phyloP scores from a whole-genome alignment of 2,888 invertebrate genomes.

The Drosophila putrida region DNA sequence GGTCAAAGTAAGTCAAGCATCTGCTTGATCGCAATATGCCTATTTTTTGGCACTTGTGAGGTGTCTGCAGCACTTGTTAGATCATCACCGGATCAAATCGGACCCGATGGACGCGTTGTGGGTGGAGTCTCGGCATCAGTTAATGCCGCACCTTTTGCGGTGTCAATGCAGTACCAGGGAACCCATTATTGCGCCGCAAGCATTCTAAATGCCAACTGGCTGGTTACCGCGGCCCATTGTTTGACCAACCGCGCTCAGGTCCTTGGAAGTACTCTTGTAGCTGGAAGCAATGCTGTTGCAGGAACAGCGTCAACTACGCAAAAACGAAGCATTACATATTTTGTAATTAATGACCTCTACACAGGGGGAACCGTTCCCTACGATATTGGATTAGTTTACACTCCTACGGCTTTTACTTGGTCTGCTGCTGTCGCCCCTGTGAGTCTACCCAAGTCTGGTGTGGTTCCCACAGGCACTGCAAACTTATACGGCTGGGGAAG shows the following conservation, averaged over 20 bases:
- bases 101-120: constrained; percentile 72
- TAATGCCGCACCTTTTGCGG: constrained; percentile 80
- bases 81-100: constrained; percentile 4
- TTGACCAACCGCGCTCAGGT: constrained; percentile 68
- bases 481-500: constrained; percentile 84
- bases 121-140: constrained; percentile 75
- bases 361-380: constrained; percentile 82
- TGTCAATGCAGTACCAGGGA: constrained; percentile 78
- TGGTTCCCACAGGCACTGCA: constrained; percentile 71
- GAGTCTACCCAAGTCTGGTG: constrained; percentile 64
- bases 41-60: constrained; percentile 37
- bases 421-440: constrained; percentile 74
- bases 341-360: constrained; percentile 77
- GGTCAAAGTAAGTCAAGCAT: constrained; percentile 39
- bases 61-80: constrained; percentile 47
- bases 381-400: constrained; percentile 83
- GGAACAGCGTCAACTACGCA: constrained; percentile 77
- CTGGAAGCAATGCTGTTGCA: constrained; percentile 79
- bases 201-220: constrained; percentile 81
- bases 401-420: constrained; percentile 77
- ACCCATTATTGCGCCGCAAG: constrained; percentile 83
- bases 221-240: constrained; percentile 84
- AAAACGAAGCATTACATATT: constrained; percentile 70
- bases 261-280: constrained; percentile 73
- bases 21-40: constrained; percentile 26